Base-by-base conservation (phyloP, 1,140 invertebrate species). In the Apis laboriosa region DNA sequence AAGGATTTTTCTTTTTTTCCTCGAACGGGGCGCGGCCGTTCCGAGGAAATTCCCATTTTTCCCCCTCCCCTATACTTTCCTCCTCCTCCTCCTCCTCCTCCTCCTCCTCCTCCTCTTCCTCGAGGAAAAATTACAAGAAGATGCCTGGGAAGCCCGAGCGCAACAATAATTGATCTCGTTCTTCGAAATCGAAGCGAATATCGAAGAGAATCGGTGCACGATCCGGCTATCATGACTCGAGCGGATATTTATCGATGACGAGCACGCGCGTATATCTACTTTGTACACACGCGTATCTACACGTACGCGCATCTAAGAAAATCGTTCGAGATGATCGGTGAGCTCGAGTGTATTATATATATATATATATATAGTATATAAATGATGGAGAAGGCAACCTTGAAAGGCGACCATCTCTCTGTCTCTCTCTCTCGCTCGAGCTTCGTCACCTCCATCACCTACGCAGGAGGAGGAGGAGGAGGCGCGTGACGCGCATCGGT, bases 371-470 rank as follows among this genome's bases (percentile, higher is more conserved):
- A 1, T 28, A 28, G 28, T 28, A 28, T 28, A 28, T 28, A 2
- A 63, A 78, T 43, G 7, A 64, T 56, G 60, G 82, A 86, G 43
- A 28, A 58, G 68, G 72, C 77, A 88, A 90, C 90, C 90, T 91
- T 91, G 90, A 90, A 91, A 87, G 28, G 84, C 82, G 77, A 72
- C 76, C 79, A 89, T 83, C 34, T 34, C 34, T 34, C 34, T 34
- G 2, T 34, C 34, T 34, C 34, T 34, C 34, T 2, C 2, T 34
- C 34, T 34, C 1, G 2, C 28, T 28, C 1, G 2, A 88, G 76
- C 87, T 77, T 89, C 85, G 81, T 88, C 87, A 86, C 74, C 71
- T 67, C 67, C 64, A 77, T 88, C 87, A 86, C 74, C 71, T 67
- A 73, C 70, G 75, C 53, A 43, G 53, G 12, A 51, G 19, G 24